phyloP scores from a whole-genome alignment of 2,797 vertebrate genomes.

The Linurgus olivaceus region DNA sequence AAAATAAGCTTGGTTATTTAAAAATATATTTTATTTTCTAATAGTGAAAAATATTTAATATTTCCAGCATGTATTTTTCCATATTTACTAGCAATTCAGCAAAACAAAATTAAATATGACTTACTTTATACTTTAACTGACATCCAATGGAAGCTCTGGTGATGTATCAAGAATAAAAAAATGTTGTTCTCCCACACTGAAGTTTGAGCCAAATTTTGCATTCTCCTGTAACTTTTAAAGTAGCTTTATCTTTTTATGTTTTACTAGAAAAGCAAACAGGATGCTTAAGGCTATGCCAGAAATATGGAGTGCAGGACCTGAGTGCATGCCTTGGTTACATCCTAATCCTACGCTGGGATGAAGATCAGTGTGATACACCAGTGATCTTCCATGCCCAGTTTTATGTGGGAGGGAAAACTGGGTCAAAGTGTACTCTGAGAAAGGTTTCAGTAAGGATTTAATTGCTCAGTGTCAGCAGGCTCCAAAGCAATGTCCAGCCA shows the following conservation, averaged over 20 bases:
- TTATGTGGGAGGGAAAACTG: not conserved
- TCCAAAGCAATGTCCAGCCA: not conserved
- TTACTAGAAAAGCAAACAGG: not conserved
- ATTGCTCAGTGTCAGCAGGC: fast-evolving
- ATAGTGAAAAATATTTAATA: not conserved
- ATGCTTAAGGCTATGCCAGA: not conserved
- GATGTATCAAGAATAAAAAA: not conserved
- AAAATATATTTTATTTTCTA: not conserved
- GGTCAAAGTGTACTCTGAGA: not conserved
- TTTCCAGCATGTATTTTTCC: not conserved
- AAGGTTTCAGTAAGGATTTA: not conserved
- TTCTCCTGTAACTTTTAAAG: not conserved
- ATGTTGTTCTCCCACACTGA: not conserved
- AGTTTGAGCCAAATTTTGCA: not conserved
- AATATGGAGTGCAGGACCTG: not conserved
- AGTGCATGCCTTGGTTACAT: not conserved
- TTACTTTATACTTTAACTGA: not conserved
- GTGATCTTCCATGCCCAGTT: not conserved
- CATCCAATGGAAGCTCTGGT: not conserved
- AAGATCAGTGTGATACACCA: not conserved
- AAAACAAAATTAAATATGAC: not conserved
- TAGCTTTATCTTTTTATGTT: not conserved
- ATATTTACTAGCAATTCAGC: not conserved
- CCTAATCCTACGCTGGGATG: fast-evolving
- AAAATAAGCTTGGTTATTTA: not conserved